Evolutionary conservation across 1,140 invertebrate genomes (phyloP), one percentile per base, ranked within the genome.

Genomic region (Batillaria attramentaria): DNA sequence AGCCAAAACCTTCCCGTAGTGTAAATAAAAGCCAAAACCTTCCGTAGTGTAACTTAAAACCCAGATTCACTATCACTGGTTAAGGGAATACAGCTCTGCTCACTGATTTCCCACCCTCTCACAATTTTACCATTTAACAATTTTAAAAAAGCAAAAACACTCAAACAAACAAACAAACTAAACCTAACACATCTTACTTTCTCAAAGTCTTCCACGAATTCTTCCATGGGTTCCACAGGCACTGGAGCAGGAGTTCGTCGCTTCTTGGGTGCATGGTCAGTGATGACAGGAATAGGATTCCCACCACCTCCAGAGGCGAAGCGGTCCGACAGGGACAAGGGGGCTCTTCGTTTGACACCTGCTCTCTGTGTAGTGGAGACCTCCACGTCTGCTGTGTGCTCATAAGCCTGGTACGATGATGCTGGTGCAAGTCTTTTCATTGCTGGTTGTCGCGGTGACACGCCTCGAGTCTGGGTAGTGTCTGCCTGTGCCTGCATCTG

Each of bases 221-320:
- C 57, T 60, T 46, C 72, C 35, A 41, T 31, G 6, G 33, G 33
- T 4, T 13, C 41, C 39, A 37, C 73, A 5, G 57, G 54, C 24
- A 62, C 54, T 1, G 73, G 37, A 28, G 42, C 73, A 13, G 73
- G 54, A 13, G 31, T 13, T 42, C 73, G 18, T 16, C 73, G 54
- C 37, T 75, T 75, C 28, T 77, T 66, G 20, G 28, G 62, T 1
- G 62, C 41, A 39, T 81, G 73, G 24, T 73, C 66, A n/a, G 74
- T 81, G 39, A 79, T 79, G 43, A 42, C 73, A 5, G 66, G 66
- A 20, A 78, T 70, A 5, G 77, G 42, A 28, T 75, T 74, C 37
- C 75, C 57, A 41, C 69, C 5, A n/a, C 42, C 60, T 46, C n/a
- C 77, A 46, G 68, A 50, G 37, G 60, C 46, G 72, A 50, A 78